Conservation (phyloP, 2,888 invertebrate genomes). For the Nycteola revayana region DNA sequence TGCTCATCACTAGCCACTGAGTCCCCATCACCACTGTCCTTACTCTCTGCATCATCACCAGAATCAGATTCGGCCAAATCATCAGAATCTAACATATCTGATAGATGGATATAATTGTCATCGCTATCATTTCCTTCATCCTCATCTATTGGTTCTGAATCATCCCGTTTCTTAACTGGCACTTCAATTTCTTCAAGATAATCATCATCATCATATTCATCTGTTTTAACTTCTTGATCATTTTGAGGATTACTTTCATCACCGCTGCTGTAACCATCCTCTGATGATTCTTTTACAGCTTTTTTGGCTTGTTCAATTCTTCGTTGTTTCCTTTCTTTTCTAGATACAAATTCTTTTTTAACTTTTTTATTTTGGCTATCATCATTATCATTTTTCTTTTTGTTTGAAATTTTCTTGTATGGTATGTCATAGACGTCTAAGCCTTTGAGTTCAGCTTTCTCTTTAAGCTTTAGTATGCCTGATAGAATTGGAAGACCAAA, state of each 20-base stretch:
- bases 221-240: conserved; percentile 13
- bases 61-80: conserved; percentile 53
- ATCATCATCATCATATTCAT: conserved; percentile 39
- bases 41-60: conserved; percentile 20
- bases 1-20: conserved; percentile 18
- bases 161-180: conserved; percentile 52
- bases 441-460: conserved; percentile 59
- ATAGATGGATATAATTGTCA: conserved; percentile 63
- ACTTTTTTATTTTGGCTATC: conserved; percentile 17
- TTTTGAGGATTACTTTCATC: conserved; percentile 35
- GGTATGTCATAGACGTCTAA: conserved; percentile 66
- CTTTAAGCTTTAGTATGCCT: conserved; percentile 89
- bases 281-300: conserved; percentile 53
- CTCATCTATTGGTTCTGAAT: conserved; percentile 26
- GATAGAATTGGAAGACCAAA: conserved; percentile 97
- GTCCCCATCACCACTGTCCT: conserved; percentile 25
- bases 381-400: conserved; percentile 40
- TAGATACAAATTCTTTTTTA: conserved; percentile 12
- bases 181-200: conserved; percentile 65
- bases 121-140: conserved; percentile 65
- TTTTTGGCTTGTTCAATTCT: conserved; percentile 22
- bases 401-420: conserved; percentile 57
- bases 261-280: conserved; percentile 67
- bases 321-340: conserved; percentile 20
- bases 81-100: conserved; percentile 65